Base-by-base conservation (phyloP, 2,888 invertebrate species). In the Endomychus coccineus region DNA sequence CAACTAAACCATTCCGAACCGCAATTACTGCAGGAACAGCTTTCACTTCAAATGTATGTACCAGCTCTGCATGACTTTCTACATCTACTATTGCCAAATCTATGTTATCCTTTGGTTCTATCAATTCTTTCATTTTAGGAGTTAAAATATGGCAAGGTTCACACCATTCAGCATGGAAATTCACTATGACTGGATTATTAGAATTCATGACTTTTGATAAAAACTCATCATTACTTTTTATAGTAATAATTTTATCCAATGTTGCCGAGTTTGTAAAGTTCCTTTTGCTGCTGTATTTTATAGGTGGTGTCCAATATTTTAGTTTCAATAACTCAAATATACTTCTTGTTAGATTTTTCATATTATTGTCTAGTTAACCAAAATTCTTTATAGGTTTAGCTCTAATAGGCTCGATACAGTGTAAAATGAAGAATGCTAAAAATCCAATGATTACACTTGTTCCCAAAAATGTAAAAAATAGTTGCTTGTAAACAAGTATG, bases 121-220 rank as follows among this genome's bases (percentile, higher is more conserved):
- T 74, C 32, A 89, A 63, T 58, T 85, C 83, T 50, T 77, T 77
- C 61, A 89, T 74, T 64, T 85, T 84, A 2, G 88, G 88, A 1
- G 88, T 88, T 9, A 89, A 70, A 53, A 87, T 83, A 65, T 86
- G 86, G 63, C 89, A 89, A 0, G 89, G 88, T 63, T 87, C 87
- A 57, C 89, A 89, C 89, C 89, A 89, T 49, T 89, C 87, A 0
- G 89, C 89, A 56, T 89, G 89, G 59, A 89, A 89, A 61, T 88
- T 89, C 1, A 89, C 87, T 61, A 89, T 85, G n/a, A 89, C 88
- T 16, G 88, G 84, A 53, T 80, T 80, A 21, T 78, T 75, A 50
- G 83, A 86, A 61, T 87, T 84, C 77, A 89, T 83, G 32, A 88
- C 86, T 72, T 84, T 86, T 49, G 75, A 74, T 44, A 84, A 73